These are phyloP conservation scores for Formicarius rufipectus DNA, from an alignment of 2,113 vertebrate species.

Conservation along the genomic window DNA sequence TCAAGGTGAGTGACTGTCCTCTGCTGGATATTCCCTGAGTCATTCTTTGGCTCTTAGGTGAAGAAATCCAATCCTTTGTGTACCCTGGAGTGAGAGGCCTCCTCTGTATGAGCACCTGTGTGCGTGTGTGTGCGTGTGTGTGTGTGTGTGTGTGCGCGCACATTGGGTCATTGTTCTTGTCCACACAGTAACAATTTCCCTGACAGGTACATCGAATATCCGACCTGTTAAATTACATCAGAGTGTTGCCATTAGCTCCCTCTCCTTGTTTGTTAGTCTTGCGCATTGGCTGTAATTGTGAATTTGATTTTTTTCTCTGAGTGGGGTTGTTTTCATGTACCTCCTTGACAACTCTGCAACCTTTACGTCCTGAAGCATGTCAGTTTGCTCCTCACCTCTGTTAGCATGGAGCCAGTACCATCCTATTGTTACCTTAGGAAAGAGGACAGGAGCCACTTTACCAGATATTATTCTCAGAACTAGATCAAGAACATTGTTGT, in stretches of 20 bases:
- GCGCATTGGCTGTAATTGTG: background rate
- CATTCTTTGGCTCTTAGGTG: background rate
- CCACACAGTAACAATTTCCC: background rate
- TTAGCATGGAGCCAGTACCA: background rate
- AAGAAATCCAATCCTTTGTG: background rate
- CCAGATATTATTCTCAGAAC: background rate
- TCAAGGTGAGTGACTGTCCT: background rate
- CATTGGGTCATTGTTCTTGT: background rate
- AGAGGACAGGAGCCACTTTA: background rate
- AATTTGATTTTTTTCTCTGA: background rate
- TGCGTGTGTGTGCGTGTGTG: background rate
- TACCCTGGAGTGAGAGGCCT: background rate
- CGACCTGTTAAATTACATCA: background rate
- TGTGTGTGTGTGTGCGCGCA: accelerated
- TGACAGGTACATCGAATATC: background rate
- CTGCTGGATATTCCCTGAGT: background rate
- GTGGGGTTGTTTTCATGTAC: background rate
- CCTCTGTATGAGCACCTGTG: too few species aligned
- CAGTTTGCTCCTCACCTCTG: background rate
- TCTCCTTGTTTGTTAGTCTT: accelerated
- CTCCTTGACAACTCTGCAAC: background rate
- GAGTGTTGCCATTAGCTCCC: background rate
- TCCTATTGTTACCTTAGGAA: background rate
- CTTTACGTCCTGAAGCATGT: background rate
- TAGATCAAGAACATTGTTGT: background rate